Base-by-base conservation (phyloP, 2,797 vertebrate genomes). In the Vireo griseus region DNA sequence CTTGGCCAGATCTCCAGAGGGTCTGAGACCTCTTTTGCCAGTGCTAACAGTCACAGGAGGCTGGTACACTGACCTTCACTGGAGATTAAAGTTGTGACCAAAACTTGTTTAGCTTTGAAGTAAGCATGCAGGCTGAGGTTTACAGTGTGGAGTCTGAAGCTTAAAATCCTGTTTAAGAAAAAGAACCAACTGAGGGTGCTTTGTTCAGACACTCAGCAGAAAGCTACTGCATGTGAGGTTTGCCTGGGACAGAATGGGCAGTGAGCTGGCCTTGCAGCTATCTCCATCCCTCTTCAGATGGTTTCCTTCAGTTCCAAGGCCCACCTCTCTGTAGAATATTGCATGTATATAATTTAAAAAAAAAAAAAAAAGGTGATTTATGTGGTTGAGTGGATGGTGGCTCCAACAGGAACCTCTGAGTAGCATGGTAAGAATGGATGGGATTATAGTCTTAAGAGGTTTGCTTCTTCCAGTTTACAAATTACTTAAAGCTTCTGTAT, bases 361-460 rank as follows among this genome's bases (percentile, higher is more conserved):
- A 4, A 12, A 37, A 51, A 65, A 28, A 63, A n/a, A 40, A 24
- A 20, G 0, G 17, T 22, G 10, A 11, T 66, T 4, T 2, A 9
- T 37, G 15, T 15, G 12, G 8, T 66, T 79, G 19, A 45, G 26
- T 40, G 33, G 55, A 55, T 62, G 44, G 25, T 65, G 28, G 9
- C 18, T 76, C 29, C 35, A n/a, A 16, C 4, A 22, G 39, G 69
- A 89, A 58, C 18, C 0, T 1, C 47, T n/a, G 25, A 44, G 15
- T 45, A 28, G 20, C 1, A 3, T 58, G 21, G 21, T 3, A 7
- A 52, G n/a, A 88, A 51, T 5, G 3, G 5, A 5, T 47, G 28
- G 20, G 26, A 13, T 58, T 65, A 16, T 13, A 47, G 50, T 18
- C 39, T 40, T 68, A 48, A 13, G 20, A 51, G 22, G 14, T 37